phyloP scores from a whole-genome alignment of 2,113 vertebrate genomes.

The Meriones unguiculatus region DNA sequence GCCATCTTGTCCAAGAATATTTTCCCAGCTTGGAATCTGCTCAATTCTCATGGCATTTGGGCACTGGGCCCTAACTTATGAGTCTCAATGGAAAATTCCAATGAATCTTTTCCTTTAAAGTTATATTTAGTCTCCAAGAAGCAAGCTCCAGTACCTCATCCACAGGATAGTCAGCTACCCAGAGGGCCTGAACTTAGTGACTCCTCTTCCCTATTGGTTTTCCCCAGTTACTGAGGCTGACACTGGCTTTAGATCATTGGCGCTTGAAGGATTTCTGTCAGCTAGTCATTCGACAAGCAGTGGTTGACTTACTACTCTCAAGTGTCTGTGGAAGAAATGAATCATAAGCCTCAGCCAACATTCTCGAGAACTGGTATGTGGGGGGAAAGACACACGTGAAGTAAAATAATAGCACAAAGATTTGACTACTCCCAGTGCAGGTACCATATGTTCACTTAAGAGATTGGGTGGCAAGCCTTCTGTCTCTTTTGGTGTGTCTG shows the following conservation, averaged over 20 bases:
- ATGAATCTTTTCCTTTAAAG: background rate
- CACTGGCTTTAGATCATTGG: background rate
- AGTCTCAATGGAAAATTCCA: conserved; percentile 71
- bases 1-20: conserved; percentile 19
- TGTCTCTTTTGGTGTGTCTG: background rate
- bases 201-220: background rate
- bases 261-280: background rate
- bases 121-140: conserved; percentile 53
- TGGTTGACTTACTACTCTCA: background rate
- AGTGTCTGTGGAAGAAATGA: background rate
- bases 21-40: conserved; percentile 39
- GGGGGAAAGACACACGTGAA: conserved; percentile 34
- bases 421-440: background rate
- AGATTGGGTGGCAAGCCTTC: background rate
- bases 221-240: background rate
- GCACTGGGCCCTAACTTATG: background rate
- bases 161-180: background rate
- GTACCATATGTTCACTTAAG: background rate
- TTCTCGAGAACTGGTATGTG: conserved; percentile 19
- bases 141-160: background rate
- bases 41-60: conserved; percentile 45
- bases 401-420: background rate
- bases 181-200: background rate
- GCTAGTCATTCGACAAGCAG: background rate
- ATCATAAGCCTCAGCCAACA: background rate